Conservation (phyloP, 2,888 invertebrate species). For the Aelia acuminata region DNA sequence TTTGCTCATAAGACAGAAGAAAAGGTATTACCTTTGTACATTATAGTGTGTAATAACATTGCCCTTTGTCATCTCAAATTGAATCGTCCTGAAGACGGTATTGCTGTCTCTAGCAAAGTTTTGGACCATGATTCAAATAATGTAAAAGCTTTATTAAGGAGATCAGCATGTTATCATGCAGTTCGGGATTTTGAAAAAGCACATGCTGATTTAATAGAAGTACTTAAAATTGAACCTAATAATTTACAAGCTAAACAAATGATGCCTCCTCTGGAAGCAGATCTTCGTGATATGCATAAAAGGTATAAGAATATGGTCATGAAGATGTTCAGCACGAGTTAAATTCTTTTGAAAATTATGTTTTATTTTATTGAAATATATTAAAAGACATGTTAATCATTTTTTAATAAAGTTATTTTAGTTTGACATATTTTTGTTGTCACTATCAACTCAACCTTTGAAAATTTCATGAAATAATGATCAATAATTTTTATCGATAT, state of each 20-base stretch:
- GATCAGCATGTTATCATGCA: conserved; percentile 70
- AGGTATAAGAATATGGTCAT: conserved; percentile 56
- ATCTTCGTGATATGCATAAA: conserved; percentile 50
- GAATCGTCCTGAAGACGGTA: conserved; percentile 77
- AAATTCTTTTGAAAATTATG: background rate
- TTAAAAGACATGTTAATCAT: background rate
- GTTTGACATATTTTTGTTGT: background rate
- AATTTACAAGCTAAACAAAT: conserved; percentile 52
- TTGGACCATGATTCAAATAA: conserved; percentile 70
- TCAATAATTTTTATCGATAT: no score
- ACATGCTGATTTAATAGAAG: conserved; percentile 49
- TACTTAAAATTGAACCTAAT: conserved; percentile 56
- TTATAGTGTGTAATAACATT: conserved; percentile 84
- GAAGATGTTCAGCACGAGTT: conserved; percentile 50
- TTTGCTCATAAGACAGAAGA: conserved; percentile 76
- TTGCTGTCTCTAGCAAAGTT: conserved; percentile 75
- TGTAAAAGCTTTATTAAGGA: conserved; percentile 72
- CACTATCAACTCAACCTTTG: background rate
- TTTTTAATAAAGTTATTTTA: background rate
- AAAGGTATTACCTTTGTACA: conserved; percentile 70
- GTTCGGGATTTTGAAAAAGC: conserved; percentile 58
- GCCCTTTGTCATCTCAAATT: conserved; percentile 84
- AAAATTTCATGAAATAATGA: background rate
- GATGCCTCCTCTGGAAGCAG: conserved; percentile 42
- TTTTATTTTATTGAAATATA: background rate